These are phyloP conservation scores for Thyatira batis DNA, from an alignment of 2,888 invertebrate genomes.

Conservation along the genomic window DNA sequence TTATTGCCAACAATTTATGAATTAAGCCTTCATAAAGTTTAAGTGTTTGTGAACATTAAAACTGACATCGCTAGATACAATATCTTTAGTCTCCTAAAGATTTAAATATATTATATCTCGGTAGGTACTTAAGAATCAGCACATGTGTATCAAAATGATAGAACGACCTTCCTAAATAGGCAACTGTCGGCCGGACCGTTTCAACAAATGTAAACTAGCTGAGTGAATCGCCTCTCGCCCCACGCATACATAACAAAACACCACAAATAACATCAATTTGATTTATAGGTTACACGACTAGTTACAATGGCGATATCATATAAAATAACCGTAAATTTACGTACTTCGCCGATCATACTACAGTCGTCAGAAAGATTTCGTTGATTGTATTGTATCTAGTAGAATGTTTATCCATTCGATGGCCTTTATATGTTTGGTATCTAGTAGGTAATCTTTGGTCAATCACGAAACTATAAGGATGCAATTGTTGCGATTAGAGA, in stretches of 20 bases:
- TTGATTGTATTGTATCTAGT: too few species aligned
- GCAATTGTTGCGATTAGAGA: too few species aligned
- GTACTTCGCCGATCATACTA: too few species aligned
- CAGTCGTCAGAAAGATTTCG: too few species aligned
- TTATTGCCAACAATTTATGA: slow-evolving; percentile 9
- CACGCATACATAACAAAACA: slow-evolving; percentile 38
- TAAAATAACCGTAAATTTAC: too few species aligned
- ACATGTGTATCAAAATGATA: slow-evolving; percentile 21
- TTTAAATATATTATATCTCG: too few species aligned
- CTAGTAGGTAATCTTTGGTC: too few species aligned
- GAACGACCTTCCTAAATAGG: slow-evolving; percentile 51
- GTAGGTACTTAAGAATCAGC: neutral
- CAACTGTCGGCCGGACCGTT: slow-evolving; percentile 33
- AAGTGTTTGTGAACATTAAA: neutral
- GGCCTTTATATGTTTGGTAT: too few species aligned
- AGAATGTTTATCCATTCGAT: too few species aligned
- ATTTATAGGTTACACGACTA: slow-evolving; percentile 11
- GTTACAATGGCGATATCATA: neutral
- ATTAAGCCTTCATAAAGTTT: slow-evolving; percentile 12
- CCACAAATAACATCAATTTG: slow-evolving; percentile 13
- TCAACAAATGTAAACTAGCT: slow-evolving; percentile 33
- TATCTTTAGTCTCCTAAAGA: too few species aligned
- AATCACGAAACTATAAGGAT: too few species aligned
- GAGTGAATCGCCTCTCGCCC: slow-evolving; percentile 52
- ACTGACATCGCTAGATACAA: too few species aligned